Conservation (phyloP, 2,113 vertebrate species). For the Coturnix japonica region DNA sequence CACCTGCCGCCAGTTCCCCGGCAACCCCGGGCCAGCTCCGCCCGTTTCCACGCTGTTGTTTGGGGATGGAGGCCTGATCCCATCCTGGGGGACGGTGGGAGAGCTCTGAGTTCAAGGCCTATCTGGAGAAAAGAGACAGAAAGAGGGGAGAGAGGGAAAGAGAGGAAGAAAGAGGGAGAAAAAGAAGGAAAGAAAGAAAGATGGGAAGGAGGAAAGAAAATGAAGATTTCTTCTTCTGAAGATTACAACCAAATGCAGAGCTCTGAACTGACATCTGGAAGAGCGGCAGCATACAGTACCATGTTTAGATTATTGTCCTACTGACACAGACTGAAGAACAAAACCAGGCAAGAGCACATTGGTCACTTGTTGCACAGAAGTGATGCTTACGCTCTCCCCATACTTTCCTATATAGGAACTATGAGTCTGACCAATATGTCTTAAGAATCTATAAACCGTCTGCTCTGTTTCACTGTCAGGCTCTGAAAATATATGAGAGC, state of each 20-base stretch:
- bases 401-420: neutral
- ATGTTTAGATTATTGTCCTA: neutral
- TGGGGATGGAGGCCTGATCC: neutral
- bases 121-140: neutral
- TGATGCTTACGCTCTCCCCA: accelerated
- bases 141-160: neutral
- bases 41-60: neutral
- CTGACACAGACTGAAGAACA: neutral
- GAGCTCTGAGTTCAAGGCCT: neutral
- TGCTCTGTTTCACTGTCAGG: neutral
- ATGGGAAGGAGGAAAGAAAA: neutral
- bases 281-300: neutral
- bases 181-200: neutral
- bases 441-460: neutral
- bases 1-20: neutral
- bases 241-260: neutral
- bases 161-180: neutral
- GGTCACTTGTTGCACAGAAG: neutral
- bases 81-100: accelerated
- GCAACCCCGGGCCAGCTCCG: neutral
- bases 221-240: neutral
- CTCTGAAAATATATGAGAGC: neutral
- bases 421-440: accelerated
- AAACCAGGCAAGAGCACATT: accelerated
- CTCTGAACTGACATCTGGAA: neutral